These are phyloP conservation scores for Thera obeliscata DNA, from an alignment of 2,888 invertebrate genomes.

Conservation along the genomic window DNA sequence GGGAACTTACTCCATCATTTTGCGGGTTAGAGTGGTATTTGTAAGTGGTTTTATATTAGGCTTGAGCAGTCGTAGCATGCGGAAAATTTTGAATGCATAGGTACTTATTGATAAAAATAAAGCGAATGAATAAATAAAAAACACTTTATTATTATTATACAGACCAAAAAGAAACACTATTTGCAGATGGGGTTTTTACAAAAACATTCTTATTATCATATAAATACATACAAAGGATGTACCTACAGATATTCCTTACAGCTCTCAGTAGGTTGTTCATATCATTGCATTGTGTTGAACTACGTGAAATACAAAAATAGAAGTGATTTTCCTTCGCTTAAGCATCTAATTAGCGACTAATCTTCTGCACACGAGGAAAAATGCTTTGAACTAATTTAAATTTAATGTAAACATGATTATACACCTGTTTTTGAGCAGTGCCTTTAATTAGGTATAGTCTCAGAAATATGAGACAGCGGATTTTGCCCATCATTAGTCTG, in stretches of 20 bases:
- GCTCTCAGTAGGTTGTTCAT: neutral
- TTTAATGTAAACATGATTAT: slow-evolving; percentile 25
- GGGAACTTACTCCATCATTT: neutral
- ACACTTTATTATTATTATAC: no score
- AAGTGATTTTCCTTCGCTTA: slow-evolving; percentile 26
- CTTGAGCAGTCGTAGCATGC: no score
- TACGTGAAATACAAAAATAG: slow-evolving; percentile 19
- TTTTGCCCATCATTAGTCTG: no score
- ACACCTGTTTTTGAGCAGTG: slow-evolving; percentile 20
- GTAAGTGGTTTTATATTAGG: neutral
- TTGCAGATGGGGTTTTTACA: no score
- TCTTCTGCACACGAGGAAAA: slow-evolving; percentile 40
- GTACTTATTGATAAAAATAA: no score
- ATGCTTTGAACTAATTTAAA: slow-evolving; percentile 33
- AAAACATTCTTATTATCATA: no score
- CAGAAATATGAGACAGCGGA: no score
- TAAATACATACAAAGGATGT: no score
- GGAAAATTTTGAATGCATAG: no score
- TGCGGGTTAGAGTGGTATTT: slow-evolving; percentile 10
- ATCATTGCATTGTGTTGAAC: slow-evolving; percentile 1
- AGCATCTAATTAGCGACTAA: slow-evolving; percentile 27
- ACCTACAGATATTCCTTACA: no score
- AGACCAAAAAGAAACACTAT: neutral
- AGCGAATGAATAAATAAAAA: no score
- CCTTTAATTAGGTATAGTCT: neutral